Evolutionary conservation across 2,113 vertebrate genomes (phyloP), one percentile per base, ranked within the genome.

Genomic region (Neolamprologus variostigma): DNA sequence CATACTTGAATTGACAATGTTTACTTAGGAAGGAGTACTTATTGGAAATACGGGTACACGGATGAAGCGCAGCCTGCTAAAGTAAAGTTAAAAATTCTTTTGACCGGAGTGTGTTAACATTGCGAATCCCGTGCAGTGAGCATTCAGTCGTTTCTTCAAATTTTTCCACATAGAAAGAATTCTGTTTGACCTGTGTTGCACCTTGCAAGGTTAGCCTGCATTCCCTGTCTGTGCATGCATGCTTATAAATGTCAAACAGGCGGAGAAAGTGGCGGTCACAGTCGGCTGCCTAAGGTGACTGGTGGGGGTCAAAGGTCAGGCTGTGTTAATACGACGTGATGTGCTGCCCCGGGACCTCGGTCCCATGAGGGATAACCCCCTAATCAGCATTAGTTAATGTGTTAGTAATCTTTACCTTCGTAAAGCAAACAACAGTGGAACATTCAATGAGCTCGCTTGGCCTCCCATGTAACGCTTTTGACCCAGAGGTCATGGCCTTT

Each of bases 351-450:
- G 94, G 95, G 96, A 96, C 96, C 94, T 86, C 91, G 84, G 82
- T 97, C 97, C 96, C 97, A 93, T 66, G 96, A 97, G 97, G 97
- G 95, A 94, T 96, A 95, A 97, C 92, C 96, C 95, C 96, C 95
- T 97, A 97, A 98, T 98, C 97, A 95, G 96, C 95, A 96, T 97
- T 97, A 97, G 97, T 97, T 97, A 97, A 98, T 97, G 97, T 97
- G 97, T 97, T 97, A 92, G 95, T 97, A 97, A 97, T 97, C 97
- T 98, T 98, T 97, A 97, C 97, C 97, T 97, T 97, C 96, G 97
- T 96, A 97, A 97, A 97, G 97, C 97, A 98, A 98, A 98, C 97
- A 98, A 96, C 91, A 93, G 94, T 92, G 93, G 91, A 94, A 81
- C 81, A 96, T 47, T 96, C 96, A 97, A 97, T 97, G 96, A 94